Base-by-base conservation (phyloP, 2,113 vertebrate genomes). In the Barnardius zonarius region DNA sequence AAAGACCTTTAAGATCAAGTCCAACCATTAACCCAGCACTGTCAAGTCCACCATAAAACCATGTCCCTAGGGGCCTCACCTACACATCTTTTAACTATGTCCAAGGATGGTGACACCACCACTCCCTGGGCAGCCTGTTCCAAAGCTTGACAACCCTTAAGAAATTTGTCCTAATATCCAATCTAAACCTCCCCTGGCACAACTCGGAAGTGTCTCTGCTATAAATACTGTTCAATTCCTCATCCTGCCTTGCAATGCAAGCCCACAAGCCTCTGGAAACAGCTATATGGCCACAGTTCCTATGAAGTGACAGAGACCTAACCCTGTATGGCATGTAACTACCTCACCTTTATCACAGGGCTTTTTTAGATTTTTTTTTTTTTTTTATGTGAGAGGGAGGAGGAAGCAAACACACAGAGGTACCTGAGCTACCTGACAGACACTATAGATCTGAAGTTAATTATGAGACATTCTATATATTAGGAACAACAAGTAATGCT, bases 201-300 rank as follows among this genome's bases (percentile, higher is more conserved):
- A 59, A 59, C 33, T 24, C 6, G 9, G 33, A 59, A 24, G 57
- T 10, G 22, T 15, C 25, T 67, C 18, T 28, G 31, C 6, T 51
- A 59, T 5, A 44, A 87, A 79, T 12, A 55, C 6, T 37, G 11
- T 8, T 63, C 3, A 5, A 20, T 79, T 74, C 25, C 31, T 69
- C 33, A 17, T 24, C 28, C 12, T 62, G 72, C 35, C 49, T 66
- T 68, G 39, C 33, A 76, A 35, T 8, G 24, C 39, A 80, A 83
- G 23, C 27, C 39, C 33, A 18, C 28, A 69, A 67, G 18, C 31
- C 35, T 52, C 41, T 52, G 64, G 41, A 69, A 77, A 73, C 1
- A 0, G 4, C 51, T 35, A 20, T 2, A 43, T 1, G 33, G 57
- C 13, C 55, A 76, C 39, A 83, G 27, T 2, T 83, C 39, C 63